Conservation (phyloP, 92 coral and sea anemone species). For the Porites cylindrica region DNA sequence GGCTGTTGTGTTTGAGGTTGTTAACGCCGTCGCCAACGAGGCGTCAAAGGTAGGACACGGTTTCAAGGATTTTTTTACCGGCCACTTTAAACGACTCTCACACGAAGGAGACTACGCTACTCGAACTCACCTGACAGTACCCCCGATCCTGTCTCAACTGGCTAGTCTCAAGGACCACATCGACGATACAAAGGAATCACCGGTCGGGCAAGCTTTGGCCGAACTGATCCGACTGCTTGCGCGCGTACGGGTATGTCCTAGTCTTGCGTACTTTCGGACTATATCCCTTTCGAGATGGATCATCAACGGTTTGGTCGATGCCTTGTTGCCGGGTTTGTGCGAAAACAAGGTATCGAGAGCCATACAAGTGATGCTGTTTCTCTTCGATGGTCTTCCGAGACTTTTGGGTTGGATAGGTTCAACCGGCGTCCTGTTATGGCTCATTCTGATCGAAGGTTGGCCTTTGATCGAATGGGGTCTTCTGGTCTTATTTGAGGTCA, state of each 20-base stretch:
- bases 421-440: conserved; percentile 10
- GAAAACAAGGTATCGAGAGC: background rate
- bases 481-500: background rate
- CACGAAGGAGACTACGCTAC: conserved; percentile 29
- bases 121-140: background rate
- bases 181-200: background rate
- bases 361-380: background rate
- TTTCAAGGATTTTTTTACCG: conserved; percentile 8
- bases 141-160: background rate
- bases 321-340: background rate
- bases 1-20: background rate
- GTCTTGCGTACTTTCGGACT: conserved; percentile 5
- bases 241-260: background rate
- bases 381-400: conserved; percentile 13
- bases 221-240: background rate
- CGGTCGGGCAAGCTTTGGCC: background rate
- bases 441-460: conserved; percentile 13
- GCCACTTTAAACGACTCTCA: background rate
- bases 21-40: conserved; percentile 3
- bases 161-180: background rate
- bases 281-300: conserved; percentile 23
- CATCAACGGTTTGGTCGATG: conserved; percentile 1
- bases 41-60: conserved; percentile 5
- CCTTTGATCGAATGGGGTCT: background rate
- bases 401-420: conserved; percentile 20